Evolutionary conservation across 2,888 invertebrate species (phyloP).

Genomic region (Eremobia ochroleuca): DNA sequence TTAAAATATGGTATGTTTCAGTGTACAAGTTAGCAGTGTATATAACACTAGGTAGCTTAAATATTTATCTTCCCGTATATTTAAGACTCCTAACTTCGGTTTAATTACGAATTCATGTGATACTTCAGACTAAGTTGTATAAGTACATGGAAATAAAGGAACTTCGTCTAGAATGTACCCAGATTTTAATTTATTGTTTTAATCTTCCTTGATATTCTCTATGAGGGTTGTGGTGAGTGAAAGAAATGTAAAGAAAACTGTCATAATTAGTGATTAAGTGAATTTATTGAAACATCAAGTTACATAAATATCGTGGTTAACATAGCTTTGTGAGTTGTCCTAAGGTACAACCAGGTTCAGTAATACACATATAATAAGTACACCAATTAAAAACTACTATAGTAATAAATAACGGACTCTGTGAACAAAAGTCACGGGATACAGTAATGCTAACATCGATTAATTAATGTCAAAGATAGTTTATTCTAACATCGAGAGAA

Average conservation of each 20-base stretch:
- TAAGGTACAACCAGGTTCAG: conserved; percentile 7
- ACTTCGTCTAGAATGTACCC: conserved; percentile 73
- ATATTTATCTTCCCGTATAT: conserved; percentile 80
- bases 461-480: conserved; percentile 6
- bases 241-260: conserved; percentile 13
- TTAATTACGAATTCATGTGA: conserved; percentile 86
- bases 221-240: neutral
- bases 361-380: neutral
- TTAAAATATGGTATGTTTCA: conserved; percentile 73
- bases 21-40: conserved; percentile 78
- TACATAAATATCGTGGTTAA: neutral
- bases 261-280: conserved; percentile 6
- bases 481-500: conserved; percentile 17
- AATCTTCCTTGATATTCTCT: neutral
- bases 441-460: conserved; percentile 4
- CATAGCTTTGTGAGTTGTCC: conserved; percentile 3
- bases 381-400: conserved; percentile 16
- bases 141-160: conserved; percentile 86
- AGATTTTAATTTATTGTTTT: conserved; percentile 32
- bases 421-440: conserved; percentile 17
- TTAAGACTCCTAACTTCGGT: conserved; percentile 74
- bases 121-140: conserved; percentile 86
- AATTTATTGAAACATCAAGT: conserved; percentile 34
- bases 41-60: conserved; percentile 78
- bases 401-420: neutral